Conservation (phyloP, 2,888 invertebrate genomes). For the Phaedon cochleariae region DNA sequence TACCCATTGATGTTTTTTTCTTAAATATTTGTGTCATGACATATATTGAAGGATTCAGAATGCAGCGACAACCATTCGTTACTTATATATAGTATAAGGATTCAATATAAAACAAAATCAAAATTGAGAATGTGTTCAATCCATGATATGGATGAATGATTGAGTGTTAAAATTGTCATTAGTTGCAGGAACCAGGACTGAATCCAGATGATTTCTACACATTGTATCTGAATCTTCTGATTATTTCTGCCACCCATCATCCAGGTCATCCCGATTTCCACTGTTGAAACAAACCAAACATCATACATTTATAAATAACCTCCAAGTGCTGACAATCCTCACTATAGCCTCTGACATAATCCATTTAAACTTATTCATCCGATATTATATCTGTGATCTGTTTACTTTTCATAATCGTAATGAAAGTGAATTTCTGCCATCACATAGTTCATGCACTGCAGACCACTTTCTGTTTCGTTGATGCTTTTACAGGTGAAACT, state of each 20-base stretch:
- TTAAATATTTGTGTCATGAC: too few relatives aligned
- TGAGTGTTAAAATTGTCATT: too few relatives aligned
- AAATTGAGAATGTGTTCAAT: too few relatives aligned
- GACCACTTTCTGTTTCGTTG: conserved; percentile 13
- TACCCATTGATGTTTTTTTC: too few relatives aligned
- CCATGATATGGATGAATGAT: too few relatives aligned
- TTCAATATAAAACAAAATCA: too few relatives aligned
- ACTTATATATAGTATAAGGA: too few relatives aligned
- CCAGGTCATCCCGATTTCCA: background rate
- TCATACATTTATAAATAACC: background rate
- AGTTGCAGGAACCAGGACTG: too few relatives aligned
- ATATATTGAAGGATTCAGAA: too few relatives aligned
- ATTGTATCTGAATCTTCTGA: too few relatives aligned
- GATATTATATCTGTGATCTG: background rate
- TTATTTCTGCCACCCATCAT: background rate
- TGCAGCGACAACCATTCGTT: too few relatives aligned
- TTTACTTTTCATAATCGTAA: conserved; percentile 10
- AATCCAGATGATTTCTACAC: too few relatives aligned
- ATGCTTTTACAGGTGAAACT: background rate
- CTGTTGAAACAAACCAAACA: background rate
- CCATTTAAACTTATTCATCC: background rate
- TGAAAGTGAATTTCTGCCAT: conserved; percentile 14
- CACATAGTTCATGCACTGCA: conserved; percentile 9
- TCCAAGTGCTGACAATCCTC: background rate
- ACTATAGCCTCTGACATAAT: background rate